A percentile compares a stretch with the other conserved stretches of the same genome.
Conservation (phyloP, 64 coral and sea anemone species). For the Hydrozoanthus tunicans region DNA sequence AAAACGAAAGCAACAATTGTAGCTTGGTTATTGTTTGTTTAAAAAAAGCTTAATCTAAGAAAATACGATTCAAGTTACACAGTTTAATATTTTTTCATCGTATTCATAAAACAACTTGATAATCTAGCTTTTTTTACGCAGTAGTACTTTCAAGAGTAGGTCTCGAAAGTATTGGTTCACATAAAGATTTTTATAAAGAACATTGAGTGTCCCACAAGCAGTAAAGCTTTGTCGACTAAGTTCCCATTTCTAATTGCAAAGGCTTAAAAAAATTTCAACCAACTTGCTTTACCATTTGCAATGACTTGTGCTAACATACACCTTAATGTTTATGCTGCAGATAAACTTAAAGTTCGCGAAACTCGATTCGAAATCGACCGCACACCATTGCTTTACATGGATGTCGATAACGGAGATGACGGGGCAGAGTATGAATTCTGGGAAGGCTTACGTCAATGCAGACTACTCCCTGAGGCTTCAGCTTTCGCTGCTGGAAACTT, state of each 20-base stretch:
- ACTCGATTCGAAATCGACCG: constrained; percentile 63
- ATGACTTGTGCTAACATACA: not conserved
- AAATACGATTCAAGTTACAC: too few relatives aligned
- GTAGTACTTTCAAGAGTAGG: too few relatives aligned
- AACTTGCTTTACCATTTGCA: not conserved
- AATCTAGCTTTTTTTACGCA: too few relatives aligned
- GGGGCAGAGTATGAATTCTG: constrained; percentile 67
- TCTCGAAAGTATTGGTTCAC: too few relatives aligned
- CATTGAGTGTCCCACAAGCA: not conserved
- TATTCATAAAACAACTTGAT: too few relatives aligned
- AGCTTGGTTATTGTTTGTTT: too few relatives aligned
- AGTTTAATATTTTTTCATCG: too few relatives aligned
- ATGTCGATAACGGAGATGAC: constrained; percentile 56
- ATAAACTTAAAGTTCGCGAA: constrained; percentile 54
- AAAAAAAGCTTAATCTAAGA: too few relatives aligned
- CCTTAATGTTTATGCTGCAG: not conserved
- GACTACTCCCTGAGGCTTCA: constrained; percentile 57
- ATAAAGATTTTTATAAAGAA: too few relatives aligned
- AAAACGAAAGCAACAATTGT: too few relatives aligned
- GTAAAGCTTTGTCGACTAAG: not conserved
- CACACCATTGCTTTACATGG: constrained; percentile 45
- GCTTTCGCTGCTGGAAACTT: constrained; percentile 61
- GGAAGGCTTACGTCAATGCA: constrained; percentile 55
- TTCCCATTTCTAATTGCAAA: not conserved
- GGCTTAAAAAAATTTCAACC: not conserved